A percentile compares a stretch with the other conserved stretches of the same genome.
These are phyloP conservation scores for Peromyscus attwateri DNA, from an alignment of 2,797 vertebrate genomes.

Conservation along the genomic window DNA sequence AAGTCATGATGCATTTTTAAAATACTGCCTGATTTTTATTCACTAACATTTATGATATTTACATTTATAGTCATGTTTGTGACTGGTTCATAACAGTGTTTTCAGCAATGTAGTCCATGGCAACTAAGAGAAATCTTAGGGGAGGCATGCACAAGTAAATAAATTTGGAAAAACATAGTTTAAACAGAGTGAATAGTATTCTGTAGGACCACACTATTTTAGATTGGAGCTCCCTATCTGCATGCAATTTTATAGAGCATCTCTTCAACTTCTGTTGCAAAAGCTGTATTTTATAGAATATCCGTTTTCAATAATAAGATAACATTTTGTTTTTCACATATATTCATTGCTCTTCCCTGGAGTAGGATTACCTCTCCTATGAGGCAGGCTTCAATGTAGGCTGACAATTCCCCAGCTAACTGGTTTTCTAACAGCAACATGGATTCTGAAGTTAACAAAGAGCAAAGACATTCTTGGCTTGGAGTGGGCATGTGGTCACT, in stretches of 20 bases:
- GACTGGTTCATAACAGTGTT: constrained; percentile 11
- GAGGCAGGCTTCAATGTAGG: background rate
- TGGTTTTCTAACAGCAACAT: background rate
- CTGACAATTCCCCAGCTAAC: background rate
- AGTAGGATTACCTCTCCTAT: background rate
- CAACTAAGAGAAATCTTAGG: background rate
- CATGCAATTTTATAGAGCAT: background rate
- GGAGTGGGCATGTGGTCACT: background rate
- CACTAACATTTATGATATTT: constrained; percentile 52
- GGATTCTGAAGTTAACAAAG: background rate
- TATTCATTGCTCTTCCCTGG: background rate
- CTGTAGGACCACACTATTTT: constrained; percentile 17
- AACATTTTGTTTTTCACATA: background rate
- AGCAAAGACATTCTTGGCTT: background rate
- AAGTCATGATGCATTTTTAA: constrained; percentile 1
- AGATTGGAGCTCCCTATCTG: background rate
- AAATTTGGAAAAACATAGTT: constrained; percentile 17
- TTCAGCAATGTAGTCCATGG: background rate
- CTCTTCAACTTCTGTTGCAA: background rate
- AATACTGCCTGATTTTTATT: constrained; percentile 43
- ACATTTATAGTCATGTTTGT: background rate
- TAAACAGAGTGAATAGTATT: constrained; percentile 40
- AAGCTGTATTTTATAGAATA: background rate
- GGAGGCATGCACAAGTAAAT: background rate
- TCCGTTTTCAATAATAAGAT: constrained; percentile 13